phyloP scores from a whole-genome alignment of 1,140 invertebrate genomes.

The Contarinia nasturtii region DNA sequence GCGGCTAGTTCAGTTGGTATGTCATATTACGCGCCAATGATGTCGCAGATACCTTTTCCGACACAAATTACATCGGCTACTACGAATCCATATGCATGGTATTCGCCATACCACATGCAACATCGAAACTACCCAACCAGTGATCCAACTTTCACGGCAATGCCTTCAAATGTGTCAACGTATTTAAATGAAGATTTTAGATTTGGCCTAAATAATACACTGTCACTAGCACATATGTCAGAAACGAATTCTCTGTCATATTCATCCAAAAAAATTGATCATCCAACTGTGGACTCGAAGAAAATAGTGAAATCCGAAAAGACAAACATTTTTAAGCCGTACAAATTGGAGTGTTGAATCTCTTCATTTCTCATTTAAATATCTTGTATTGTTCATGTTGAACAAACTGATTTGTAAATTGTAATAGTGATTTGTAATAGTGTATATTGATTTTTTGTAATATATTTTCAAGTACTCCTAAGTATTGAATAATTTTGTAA shows the following conservation, averaged over 20 bases:
- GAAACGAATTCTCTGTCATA: constrained; percentile 19
- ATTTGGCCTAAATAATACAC: constrained; percentile 19
- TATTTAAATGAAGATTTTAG: too few species aligned
- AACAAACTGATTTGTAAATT: too few species aligned
- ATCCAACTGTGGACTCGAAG: constrained; percentile 14
- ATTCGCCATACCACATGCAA: constrained; percentile 24
- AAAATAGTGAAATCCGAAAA: constrained; percentile 22
- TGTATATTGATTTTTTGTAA: too few species aligned
- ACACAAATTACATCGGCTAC: constrained; percentile 10
- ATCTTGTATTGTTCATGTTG: too few species aligned
- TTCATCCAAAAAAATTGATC: too few species aligned
- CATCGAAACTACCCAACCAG: constrained; percentile 9
- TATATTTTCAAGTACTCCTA: too few species aligned
- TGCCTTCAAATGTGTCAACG: constrained; percentile 14
- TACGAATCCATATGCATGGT: constrained; percentile 22
- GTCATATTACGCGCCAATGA: constrained; percentile 32
- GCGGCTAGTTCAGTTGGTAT: constrained; percentile 46
- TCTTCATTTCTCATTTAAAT: too few species aligned
- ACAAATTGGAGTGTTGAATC: constrained; percentile 47
- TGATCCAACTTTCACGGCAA: too few species aligned
- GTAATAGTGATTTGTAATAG: too few species aligned
- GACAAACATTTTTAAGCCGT: constrained; percentile 47
- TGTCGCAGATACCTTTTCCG: constrained; percentile 26
- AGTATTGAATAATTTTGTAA: too few species aligned
- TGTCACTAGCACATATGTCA: constrained; percentile 22